These are phyloP conservation scores for Pecten maximus DNA, from an alignment of 2,888 invertebrate genomes.

Conservation along the genomic window DNA sequence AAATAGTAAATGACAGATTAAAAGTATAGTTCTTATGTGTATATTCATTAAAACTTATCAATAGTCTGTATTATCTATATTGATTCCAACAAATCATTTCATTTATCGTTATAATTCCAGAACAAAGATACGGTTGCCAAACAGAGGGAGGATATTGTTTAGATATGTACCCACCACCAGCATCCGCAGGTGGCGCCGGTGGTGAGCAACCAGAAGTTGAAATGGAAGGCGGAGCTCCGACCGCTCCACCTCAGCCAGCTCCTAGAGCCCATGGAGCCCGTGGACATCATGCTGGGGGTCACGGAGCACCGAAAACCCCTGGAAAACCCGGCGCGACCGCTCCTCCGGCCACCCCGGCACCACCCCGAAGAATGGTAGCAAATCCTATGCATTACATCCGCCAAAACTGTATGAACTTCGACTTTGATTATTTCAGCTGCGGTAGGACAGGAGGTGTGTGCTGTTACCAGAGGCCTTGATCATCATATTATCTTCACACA, in stretches of 20 bases:
- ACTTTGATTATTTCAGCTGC: not conserved
- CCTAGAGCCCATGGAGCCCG: not conserved
- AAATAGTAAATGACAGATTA: no score
- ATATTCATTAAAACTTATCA: no score
- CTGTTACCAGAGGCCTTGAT: not conserved
- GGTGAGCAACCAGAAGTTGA: not conserved
- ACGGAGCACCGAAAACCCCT: not conserved
- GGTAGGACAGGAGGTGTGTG: not conserved
- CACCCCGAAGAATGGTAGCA: not conserved
- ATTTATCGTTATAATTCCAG: not conserved
- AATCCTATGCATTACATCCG: not conserved
- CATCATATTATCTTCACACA: not conserved
- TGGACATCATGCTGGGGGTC: not conserved
- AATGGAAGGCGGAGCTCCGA: not conserved
- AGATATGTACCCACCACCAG: not conserved
- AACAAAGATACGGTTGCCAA: constrained; percentile 14
- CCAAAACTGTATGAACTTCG: not conserved
- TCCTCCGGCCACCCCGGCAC: not conserved
- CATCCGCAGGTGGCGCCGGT: not conserved
- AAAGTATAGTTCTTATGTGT: no score
- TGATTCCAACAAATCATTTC: no score
- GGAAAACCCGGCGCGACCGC: not conserved
- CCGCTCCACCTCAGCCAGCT: not conserved
- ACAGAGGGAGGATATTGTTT: not conserved
- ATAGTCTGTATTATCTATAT: no score